Percentiles rank a stretch among this genome's conserved stretches.
phyloP scores from a whole-genome alignment of 2,113 vertebrate genomes.

The Podarcis cretensis region DNA sequence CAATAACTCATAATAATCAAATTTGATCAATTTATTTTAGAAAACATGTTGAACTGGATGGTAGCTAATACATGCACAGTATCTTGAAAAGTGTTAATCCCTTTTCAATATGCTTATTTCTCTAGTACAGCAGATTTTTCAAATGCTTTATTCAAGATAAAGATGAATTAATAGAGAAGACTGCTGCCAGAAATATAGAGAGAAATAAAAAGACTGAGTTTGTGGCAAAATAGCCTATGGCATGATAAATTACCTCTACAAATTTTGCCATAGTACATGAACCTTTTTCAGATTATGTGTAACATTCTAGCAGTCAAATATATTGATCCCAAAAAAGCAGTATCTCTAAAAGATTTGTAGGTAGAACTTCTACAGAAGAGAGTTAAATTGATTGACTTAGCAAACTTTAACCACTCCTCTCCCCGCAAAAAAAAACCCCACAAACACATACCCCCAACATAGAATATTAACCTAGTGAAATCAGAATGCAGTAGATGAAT shows the following conservation, averaged over 20 bases:
- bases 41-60: not conserved
- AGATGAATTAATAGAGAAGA: not conserved
- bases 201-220: not conserved
- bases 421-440: not conserved
- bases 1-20: not conserved
- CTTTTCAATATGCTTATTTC: not conserved
- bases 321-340: not conserved
- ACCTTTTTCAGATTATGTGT: not conserved
- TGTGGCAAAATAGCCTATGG: not conserved
- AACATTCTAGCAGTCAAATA: not conserved
- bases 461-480: not conserved
- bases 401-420: conserved; percentile 1
- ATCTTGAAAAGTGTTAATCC: not conserved
- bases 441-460: not conserved
- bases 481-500: not conserved
- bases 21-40: not conserved
- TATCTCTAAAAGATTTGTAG: not conserved
- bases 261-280: too few relatives aligned
- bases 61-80: not conserved
- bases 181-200: not conserved
- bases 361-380: not conserved
- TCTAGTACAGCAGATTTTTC: not conserved
- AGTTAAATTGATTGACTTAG: not conserved
- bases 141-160: not conserved
- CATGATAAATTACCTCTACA: not conserved